Conservation (phyloP, 1,140 invertebrate species). For the Anastrepha ludens region DNA sequence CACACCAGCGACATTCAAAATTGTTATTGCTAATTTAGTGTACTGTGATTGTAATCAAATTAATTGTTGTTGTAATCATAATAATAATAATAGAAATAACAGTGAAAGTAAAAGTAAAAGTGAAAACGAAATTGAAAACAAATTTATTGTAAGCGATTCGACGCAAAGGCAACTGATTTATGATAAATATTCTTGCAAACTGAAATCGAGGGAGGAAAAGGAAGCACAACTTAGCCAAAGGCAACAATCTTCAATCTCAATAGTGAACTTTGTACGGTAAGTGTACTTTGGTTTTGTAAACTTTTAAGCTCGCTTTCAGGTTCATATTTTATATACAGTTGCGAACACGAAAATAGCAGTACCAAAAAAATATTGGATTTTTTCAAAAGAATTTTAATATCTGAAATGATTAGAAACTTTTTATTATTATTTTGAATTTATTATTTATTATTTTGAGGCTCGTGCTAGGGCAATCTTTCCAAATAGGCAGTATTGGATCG, state of each 20-base stretch:
- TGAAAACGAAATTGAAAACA: background rate
- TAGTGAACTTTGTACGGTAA: background rate
- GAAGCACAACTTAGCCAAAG: background rate
- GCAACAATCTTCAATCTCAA: background rate
- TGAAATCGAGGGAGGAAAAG: background rate
- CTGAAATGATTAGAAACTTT: too few species aligned
- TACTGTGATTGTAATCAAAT: conserved; percentile 48
- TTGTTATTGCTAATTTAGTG: background rate
- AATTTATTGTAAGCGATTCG: background rate
- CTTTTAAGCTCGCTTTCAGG: too few species aligned
- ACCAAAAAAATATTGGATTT: too few species aligned
- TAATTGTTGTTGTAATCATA: background rate
- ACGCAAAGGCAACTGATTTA: background rate
- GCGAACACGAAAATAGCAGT: too few species aligned
- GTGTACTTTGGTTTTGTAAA: background rate
- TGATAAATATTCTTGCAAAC: background rate
- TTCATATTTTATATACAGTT: too few species aligned
- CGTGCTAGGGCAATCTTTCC: too few species aligned
- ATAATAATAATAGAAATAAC: background rate
- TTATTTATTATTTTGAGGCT: too few species aligned
- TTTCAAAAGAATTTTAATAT: too few species aligned
- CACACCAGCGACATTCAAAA: background rate
- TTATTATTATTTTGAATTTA: too few species aligned
- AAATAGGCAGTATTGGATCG: too few species aligned
- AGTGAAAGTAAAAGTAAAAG: background rate